phyloP scores from a whole-genome alignment of 2,113 vertebrate genomes.

The Platanista minor region DNA sequence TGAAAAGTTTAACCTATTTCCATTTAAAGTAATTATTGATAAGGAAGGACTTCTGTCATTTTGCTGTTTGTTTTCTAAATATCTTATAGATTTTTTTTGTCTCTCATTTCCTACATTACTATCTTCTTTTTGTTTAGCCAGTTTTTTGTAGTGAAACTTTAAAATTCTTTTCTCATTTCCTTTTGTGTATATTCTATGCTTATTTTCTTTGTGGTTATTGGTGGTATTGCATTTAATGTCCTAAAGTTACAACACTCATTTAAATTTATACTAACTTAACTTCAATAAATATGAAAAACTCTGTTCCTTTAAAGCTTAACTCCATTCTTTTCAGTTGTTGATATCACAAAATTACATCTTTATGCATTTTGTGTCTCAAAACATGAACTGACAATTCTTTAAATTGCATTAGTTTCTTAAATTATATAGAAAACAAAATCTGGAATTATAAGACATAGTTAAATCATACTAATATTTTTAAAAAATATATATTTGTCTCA shows the following conservation, averaged over 20 bases:
- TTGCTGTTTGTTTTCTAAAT: not conserved
- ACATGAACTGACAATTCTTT: not conserved
- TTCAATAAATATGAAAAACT: not conserved
- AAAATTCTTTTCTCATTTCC: not conserved
- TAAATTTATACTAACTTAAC: not conserved
- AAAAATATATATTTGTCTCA: not conserved
- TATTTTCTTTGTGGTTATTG: not conserved
- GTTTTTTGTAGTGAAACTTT: not conserved
- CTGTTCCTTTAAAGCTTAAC: not conserved
- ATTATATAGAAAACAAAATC: not conserved
- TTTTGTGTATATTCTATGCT: not conserved
- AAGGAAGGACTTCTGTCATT: not conserved
- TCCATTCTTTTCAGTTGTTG: not conserved
- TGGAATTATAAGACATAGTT: not conserved
- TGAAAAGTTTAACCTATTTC: not conserved
- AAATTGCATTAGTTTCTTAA: too few relatives aligned
- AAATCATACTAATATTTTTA: not conserved
- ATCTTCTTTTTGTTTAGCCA: not conserved
- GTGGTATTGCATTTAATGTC: not conserved
- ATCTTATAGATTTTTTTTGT: not conserved
- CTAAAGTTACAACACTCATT: not conserved
- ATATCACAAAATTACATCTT: not conserved
- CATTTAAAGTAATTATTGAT: not conserved
- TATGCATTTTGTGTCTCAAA: not conserved
- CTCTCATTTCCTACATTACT: not conserved